phyloP scores from a whole-genome alignment of 2,113 vertebrate species.

The Vanacampus margaritifer region DNA sequence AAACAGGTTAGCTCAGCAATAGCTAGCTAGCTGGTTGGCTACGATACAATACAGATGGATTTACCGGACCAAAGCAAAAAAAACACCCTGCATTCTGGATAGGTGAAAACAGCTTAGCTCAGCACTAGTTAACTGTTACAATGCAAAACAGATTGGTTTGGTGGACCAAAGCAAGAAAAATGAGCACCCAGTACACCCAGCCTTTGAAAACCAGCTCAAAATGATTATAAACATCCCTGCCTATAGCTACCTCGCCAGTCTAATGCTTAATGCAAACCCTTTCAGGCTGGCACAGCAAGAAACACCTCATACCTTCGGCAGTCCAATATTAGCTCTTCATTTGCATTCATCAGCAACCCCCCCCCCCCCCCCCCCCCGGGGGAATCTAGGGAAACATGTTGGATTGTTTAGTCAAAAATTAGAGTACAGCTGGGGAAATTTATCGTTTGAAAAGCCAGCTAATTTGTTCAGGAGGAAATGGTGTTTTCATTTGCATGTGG shows the following conservation, averaged over 20 bases:
- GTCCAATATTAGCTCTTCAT: conserved; percentile 55
- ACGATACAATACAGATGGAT: too few relatives aligned
- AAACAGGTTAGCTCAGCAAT: too few relatives aligned
- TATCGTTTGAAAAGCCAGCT: conserved; percentile 76
- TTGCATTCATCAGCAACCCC: conserved; percentile 67
- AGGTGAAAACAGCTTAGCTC: too few relatives aligned
- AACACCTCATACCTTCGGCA: conserved; percentile 49
- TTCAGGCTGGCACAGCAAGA: conserved; percentile 26
- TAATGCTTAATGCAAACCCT: conserved; percentile 13
- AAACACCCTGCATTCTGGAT: too few relatives aligned
- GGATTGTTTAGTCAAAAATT: conserved; percentile 73
- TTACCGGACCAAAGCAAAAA: too few relatives aligned
- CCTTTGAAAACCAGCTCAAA: too few relatives aligned
- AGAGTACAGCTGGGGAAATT: conserved; percentile 74
- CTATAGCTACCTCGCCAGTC: conserved; percentile 19
- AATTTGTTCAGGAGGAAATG: conserved; percentile 72
- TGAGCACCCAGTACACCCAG: too few relatives aligned
- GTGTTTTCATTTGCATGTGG: conserved; percentile 74
- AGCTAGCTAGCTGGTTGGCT: too few relatives aligned
- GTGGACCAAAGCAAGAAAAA: too few relatives aligned
- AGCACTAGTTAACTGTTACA: too few relatives aligned
- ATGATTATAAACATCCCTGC: background rate
- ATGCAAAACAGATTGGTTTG: too few relatives aligned
- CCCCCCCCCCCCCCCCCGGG: conserved; percentile 41
- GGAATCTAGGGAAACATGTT: conserved; percentile 57